Evolutionary conservation across 2,797 vertebrate genomes (phyloP).

Genomic region (Channa striata): DNA sequence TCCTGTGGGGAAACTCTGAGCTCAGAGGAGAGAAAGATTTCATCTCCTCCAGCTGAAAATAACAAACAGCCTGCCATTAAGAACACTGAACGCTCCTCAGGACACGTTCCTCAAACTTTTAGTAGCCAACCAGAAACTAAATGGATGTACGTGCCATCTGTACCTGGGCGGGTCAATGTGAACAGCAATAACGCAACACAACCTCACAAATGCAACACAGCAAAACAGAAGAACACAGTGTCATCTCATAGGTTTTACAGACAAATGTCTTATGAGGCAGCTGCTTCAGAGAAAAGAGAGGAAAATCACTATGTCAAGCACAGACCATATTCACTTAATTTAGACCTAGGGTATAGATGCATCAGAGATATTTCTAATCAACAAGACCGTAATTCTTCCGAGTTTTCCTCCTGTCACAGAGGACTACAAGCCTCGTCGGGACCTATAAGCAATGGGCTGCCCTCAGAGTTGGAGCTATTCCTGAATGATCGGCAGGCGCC

Average conservation of each 20-base stretch:
- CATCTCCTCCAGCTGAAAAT: conserved; percentile 26
- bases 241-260: conserved; percentile 78
- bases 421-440: conserved; percentile 58
- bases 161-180: conserved; percentile 31
- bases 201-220: conserved; percentile 55
- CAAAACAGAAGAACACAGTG: conserved; percentile 72
- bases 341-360: conserved; percentile 86
- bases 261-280: conserved; percentile 80
- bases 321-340: conserved; percentile 92
- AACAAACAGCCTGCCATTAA: conserved; percentile 31
- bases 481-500: conserved; percentile 83
- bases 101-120: conserved; percentile 51
- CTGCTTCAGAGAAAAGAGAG: conserved; percentile 70
- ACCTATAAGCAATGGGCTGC: conserved; percentile 57
- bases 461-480: conserved; percentile 83
- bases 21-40: conserved; percentile 33
- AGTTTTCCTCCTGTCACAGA: conserved; percentile 61
- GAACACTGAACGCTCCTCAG: conserved; percentile 51
- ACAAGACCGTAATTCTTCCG: conserved; percentile 69
- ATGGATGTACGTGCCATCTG: conserved; percentile 53
- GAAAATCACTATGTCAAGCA: conserved; percentile 73
- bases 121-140: conserved; percentile 63
- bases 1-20: conserved; percentile 38
- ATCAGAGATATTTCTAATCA: conserved; percentile 85
- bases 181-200: conserved; percentile 54